These are phyloP conservation scores for Diorhabda elongata DNA, from an alignment of 1,140 invertebrate species.

Conservation along the genomic window DNA sequence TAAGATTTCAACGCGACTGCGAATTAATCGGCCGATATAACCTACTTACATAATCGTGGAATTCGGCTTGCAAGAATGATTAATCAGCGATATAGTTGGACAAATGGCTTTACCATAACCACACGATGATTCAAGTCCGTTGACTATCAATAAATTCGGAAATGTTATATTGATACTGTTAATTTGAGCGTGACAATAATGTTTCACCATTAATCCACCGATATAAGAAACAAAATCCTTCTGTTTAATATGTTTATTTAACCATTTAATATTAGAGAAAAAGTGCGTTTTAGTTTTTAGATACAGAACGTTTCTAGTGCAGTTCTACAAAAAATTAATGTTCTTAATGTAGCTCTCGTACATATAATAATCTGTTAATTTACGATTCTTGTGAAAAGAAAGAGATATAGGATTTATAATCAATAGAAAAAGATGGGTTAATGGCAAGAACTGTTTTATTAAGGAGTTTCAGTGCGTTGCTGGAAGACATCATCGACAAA, in stretches of 20 bases:
- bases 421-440: no score
- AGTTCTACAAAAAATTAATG: slow-evolving; percentile 17
- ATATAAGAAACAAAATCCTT: slow-evolving; percentile 11
- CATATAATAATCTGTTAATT: no score
- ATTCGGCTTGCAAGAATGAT: slow-evolving; percentile 25
- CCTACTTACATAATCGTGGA: slow-evolving; percentile 26
- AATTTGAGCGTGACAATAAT: slow-evolving; percentile 28
- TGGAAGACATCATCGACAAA: no score
- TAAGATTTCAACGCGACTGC: no score
- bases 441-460: no score
- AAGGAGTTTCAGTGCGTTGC: no score
- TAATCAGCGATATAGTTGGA: slow-evolving; percentile 23
- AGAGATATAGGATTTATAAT: no score
- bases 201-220: slow-evolving; percentile 27
- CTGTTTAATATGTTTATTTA: no score
- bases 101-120: slow-evolving; percentile 25
- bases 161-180: slow-evolving; percentile 16
- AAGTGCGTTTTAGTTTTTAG: slow-evolving; percentile 20
- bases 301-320: slow-evolving; percentile 19
- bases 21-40: background rate
- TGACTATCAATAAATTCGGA: slow-evolving; percentile 19
- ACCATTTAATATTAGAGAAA: slow-evolving; percentile 10
- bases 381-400: no score
- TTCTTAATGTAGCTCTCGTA: background rate
- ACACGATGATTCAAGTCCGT: slow-evolving; percentile 14